Conservation (phyloP, 2,888 invertebrate species). For the Orchesella flavescens region DNA sequence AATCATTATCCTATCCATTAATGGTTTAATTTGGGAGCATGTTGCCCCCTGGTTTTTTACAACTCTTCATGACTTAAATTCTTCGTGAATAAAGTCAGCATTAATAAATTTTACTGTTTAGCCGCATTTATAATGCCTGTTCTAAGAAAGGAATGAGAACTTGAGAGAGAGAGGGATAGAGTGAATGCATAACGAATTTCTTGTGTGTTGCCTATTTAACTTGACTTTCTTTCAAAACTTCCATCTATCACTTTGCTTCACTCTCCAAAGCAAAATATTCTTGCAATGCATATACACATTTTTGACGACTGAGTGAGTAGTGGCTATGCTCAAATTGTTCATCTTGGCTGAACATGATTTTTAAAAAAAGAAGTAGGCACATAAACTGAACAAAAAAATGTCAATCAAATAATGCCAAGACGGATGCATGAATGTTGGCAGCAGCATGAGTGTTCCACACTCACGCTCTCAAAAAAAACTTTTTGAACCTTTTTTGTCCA, state of each 20-base stretch:
- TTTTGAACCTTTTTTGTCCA: background rate
- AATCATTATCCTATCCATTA: too few relatives aligned
- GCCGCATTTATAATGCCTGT: conserved; percentile 5
- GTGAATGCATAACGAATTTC: conserved; percentile 31
- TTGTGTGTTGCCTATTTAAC: conserved; percentile 15
- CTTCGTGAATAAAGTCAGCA: background rate
- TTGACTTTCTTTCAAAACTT: conserved; percentile 18
- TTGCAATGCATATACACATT: conserved; percentile 24
- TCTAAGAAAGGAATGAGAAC: background rate
- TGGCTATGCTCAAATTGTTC: conserved; percentile 33
- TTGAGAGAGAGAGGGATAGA: too few relatives aligned
- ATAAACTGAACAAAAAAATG: background rate
- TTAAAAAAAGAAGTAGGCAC: conserved; percentile 10
- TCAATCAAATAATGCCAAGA: background rate
- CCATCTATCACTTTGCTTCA: conserved; percentile 42
- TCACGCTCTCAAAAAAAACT: conserved; percentile 1
- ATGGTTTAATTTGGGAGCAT: too few relatives aligned
- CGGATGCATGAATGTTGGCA: background rate
- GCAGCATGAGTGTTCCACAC: conserved; percentile 12
- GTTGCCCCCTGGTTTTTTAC: too few relatives aligned
- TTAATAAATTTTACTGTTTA: conserved; percentile 41
- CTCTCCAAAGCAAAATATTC: background rate
- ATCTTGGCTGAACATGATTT: background rate
- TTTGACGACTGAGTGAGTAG: conserved; percentile 31
- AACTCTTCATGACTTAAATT: background rate